phyloP scores from a whole-genome alignment of 2,888 invertebrate species.

The Agrotis segetum region DNA sequence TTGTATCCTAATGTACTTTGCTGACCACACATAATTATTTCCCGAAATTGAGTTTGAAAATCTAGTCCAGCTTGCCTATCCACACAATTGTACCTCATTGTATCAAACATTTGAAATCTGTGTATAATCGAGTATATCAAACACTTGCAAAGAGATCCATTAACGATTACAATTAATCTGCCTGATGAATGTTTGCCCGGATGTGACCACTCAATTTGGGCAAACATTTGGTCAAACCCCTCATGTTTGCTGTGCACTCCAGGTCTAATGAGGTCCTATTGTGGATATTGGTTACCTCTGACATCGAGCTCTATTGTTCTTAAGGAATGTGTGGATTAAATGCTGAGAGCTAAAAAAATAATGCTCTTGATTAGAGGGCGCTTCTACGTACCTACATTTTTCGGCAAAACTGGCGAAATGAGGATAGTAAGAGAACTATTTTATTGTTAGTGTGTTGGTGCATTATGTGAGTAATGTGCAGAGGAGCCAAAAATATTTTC shows the following conservation, averaged over 20 bases:
- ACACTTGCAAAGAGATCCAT: slow-evolving; percentile 82
- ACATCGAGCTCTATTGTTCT: slow-evolving; percentile 59
- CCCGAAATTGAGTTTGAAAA: background rate
- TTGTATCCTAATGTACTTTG: background rate
- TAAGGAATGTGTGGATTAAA: slow-evolving; percentile 47
- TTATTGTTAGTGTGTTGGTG: background rate
- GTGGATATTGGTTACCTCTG: slow-evolving; percentile 69
- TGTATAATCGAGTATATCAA: slow-evolving; percentile 70
- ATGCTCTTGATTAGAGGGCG: slow-evolving; percentile 15
- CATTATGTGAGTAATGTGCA: no score
- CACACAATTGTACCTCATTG: slow-evolving; percentile 23
- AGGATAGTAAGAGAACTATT: background rate
- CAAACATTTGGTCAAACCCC: slow-evolving; percentile 82
- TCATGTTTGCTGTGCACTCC: slow-evolving; percentile 85
- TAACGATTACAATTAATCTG: slow-evolving; percentile 88
- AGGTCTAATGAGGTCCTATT: slow-evolving; percentile 84
- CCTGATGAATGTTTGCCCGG: slow-evolving; percentile 88
- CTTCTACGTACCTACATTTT: background rate
- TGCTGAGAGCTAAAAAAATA: slow-evolving; percentile 44
- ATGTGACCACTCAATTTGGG: slow-evolving; percentile 83
- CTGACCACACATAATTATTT: background rate
- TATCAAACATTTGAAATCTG: slow-evolving; percentile 62
- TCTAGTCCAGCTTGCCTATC: slow-evolving; percentile 7
- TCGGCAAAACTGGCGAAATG: slow-evolving; percentile 8
- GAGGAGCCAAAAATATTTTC: background rate